Evolutionary conservation across 2,888 invertebrate species (phyloP), one percentile per base, ranked within the genome.

Genomic region (Panzeria rudis): DNA sequence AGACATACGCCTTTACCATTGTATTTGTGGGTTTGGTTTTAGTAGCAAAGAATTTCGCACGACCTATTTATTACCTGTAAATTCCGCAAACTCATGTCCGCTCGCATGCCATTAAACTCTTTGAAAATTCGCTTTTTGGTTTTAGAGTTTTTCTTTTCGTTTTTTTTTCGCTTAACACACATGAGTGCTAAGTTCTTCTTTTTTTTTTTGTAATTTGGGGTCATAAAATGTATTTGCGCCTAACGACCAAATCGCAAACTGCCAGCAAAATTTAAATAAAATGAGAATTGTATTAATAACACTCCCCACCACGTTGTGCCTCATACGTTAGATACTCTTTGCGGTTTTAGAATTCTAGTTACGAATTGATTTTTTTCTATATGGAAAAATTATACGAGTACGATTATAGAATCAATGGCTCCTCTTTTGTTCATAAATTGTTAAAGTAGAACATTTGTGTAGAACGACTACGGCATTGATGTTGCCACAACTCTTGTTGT

Each of bases 11-110:
- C 29, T 29, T 25, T 20, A 11, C 0, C 15, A 8, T 61, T 52
- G 8, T 29, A 25, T 29, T 4, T 61, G 38, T 54, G 13, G 2
- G 20, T 17, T 17, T 23, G 20, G 17, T 35, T 35, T 11, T 0
- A 29, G 3, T n/a, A 64, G 29, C 29, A 41, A 54, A 35, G 47
- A 68, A 61, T 77, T 59, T 38, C 38, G 13, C 50, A 52, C 69
- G 61, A 52, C 54, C 54, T 29, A 47, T 64, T 79, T 64, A 56
- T 76, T 69, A 71, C 69, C 82, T 76, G 56, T 29, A 38, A 76
- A 82, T 50, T 76, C n/a, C 69, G 50, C 76, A 76, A 82, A 41
- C 69, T 62, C 69, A 71, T 56, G 54, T 64, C 20, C 61, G 1
- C 56, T 41, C 0, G 8, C 64, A 59, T 20, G 25, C 20, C 38